These are phyloP conservation scores for Uria lomvia DNA, from an alignment of 2,113 vertebrate species.

Conservation along the genomic window DNA sequence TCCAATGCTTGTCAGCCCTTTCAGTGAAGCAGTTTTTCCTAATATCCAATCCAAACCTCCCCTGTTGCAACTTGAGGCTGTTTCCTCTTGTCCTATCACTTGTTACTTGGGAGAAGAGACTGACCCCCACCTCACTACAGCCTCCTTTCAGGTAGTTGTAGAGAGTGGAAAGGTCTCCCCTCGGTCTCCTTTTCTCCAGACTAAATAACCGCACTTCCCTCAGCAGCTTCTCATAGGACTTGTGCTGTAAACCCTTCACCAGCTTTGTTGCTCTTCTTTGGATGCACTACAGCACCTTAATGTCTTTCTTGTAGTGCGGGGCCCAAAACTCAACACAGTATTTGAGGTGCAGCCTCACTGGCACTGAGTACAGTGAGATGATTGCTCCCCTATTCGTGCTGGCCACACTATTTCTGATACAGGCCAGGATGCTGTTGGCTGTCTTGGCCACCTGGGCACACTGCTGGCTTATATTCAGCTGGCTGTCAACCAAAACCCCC, in stretches of 20 bases:
- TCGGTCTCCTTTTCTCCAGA: background rate
- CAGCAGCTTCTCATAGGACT: background rate
- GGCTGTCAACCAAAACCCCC: fast-evolving
- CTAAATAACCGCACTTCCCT: background rate
- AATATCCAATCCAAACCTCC: background rate
- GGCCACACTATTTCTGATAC: background rate
- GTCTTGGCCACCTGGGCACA: background rate
- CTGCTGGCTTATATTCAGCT: background rate
- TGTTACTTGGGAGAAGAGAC: background rate
- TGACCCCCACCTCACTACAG: background rate
- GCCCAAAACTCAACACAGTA: background rate
- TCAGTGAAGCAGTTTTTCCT: background rate
- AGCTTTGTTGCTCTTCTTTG: too few species aligned
- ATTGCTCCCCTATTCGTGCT: background rate
- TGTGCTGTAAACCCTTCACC: background rate
- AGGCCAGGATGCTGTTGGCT: background rate
- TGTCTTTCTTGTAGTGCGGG: background rate
- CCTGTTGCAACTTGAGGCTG: background rate
- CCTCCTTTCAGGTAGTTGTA: background rate
- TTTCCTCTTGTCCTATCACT: background rate
- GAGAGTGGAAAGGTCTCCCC: background rate
- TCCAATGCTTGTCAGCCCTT: background rate
- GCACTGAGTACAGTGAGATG: fast-evolving
- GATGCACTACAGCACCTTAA: background rate
- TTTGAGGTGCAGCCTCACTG: background rate